Percentiles rank a stretch among this genome's conserved stretches.
These are phyloP conservation scores for Ceyx cyanopectus DNA, from an alignment of 2,113 vertebrate genomes.

Conservation along the genomic window DNA sequence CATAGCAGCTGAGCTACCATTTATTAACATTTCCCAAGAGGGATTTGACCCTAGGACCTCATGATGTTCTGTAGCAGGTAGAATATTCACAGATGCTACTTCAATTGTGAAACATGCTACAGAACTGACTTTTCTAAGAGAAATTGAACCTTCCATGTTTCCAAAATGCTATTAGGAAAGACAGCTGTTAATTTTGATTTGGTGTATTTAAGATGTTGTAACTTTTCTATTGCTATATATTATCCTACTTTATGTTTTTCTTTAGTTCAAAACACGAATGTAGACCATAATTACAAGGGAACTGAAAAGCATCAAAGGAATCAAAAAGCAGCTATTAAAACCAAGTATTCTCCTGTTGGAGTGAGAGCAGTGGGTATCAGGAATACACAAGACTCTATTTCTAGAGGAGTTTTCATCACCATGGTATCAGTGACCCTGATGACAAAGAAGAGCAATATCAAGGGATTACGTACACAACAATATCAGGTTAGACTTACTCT, in stretches of 20 bases:
- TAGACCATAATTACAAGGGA: background rate
- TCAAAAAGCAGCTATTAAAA: background rate
- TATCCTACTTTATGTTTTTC: background rate
- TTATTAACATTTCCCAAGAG: constrained; percentile 60
- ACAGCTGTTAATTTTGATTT: background rate
- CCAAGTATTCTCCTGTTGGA: background rate
- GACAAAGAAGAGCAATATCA: background rate
- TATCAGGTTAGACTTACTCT: background rate
- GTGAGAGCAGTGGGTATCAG: background rate
- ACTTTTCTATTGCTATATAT: background rate
- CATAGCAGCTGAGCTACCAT: constrained; percentile 53
- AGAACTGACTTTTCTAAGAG: background rate
- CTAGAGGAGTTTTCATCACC: background rate
- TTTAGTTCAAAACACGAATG: background rate
- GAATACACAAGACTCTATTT: background rate
- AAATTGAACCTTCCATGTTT: constrained; percentile 34
- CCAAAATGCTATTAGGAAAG: background rate
- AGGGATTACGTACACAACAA: background rate
- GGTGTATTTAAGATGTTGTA: background rate
- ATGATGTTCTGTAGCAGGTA: constrained; percentile 13
- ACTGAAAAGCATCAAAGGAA: background rate
- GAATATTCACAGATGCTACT: constrained; percentile 6
- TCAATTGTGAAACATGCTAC: background rate
- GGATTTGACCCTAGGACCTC: constrained; percentile 44
- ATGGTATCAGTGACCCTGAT: background rate